A percentile compares a stretch with the other conserved stretches of the same genome.
These are phyloP conservation scores for Neotoxoptera formosana DNA, from an alignment of 1,140 invertebrate genomes.

Conservation along the genomic window DNA sequence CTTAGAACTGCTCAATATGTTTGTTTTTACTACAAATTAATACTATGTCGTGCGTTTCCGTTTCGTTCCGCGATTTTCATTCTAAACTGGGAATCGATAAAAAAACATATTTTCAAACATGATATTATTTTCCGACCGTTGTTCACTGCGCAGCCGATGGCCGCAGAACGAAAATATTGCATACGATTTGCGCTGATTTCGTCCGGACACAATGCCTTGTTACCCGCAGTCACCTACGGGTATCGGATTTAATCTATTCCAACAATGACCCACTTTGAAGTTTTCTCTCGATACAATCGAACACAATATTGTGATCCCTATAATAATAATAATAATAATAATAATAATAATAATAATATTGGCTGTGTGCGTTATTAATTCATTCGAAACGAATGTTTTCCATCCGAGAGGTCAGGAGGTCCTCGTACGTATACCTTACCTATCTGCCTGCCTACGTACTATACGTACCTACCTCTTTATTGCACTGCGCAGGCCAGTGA, in stretches of 20 bases:
- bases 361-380: slow-evolving; percentile 22
- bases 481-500: background rate
- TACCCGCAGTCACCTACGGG: too few species aligned
- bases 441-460: too few species aligned
- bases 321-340: too few species aligned
- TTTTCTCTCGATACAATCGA: slow-evolving; percentile 14
- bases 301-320: background rate
- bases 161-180: background rate
- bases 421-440: background rate
- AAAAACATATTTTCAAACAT: background rate
- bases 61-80: background rate
- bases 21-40: background rate
- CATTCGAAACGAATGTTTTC: slow-evolving; percentile 1
- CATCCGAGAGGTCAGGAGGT: slow-evolving; percentile 30
- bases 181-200: background rate
- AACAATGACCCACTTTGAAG: slow-evolving; percentile 2
- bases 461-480: slow-evolving; percentile 19
- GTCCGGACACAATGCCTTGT: background rate
- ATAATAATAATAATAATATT: too few species aligned
- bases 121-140: background rate
- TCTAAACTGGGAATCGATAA: background rate
- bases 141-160: background rate
- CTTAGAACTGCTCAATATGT: background rate
- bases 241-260: slow-evolving; percentile 9
- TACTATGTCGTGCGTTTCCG: background rate